Evolutionary conservation across 2,888 invertebrate species (phyloP).

Genomic region (Nymphalis urticae): DNA sequence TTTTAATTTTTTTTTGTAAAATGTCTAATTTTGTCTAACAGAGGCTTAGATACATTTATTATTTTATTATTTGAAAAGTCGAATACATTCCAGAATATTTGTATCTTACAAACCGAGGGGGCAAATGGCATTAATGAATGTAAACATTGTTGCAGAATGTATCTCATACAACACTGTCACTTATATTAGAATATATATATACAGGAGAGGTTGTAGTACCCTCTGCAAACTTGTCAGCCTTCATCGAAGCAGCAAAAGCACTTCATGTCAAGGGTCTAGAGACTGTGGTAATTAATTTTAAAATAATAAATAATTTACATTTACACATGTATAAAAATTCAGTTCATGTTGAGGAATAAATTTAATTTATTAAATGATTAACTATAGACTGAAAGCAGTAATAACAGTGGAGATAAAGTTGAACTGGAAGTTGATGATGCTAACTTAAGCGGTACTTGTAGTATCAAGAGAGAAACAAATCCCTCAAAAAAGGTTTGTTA

Average conservation of each 20-base stretch:
- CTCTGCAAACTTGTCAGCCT: slow-evolving; percentile 54
- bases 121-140: no score
- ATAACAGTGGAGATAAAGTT: slow-evolving; percentile 12
- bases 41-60: slow-evolving; percentile 1
- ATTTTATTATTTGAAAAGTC: slow-evolving; percentile 8
- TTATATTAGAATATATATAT: slow-evolving; percentile 69
- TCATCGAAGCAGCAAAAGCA: slow-evolving; percentile 64
- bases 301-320: not conserved
- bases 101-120: not conserved
- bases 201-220: slow-evolving; percentile 67
- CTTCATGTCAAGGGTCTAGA: slow-evolving; percentile 68
- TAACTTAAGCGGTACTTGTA: slow-evolving; percentile 2
- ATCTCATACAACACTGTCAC: slow-evolving; percentile 59
- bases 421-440: slow-evolving; percentile 18
- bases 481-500: slow-evolving; percentile 23
- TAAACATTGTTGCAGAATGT: slow-evolving; percentile 57
- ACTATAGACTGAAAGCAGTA: slow-evolving; percentile 24
- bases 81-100: no score
- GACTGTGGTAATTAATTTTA: slow-evolving; percentile 54
- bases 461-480: slow-evolving; percentile 17
- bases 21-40: not conserved
- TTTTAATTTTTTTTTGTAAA: no score
- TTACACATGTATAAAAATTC: not conserved
- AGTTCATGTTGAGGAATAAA: no score
- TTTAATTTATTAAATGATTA: not conserved